A percentile compares a stretch with the other conserved stretches of the same genome.
phyloP scores from a whole-genome alignment of 2,113 vertebrate species.

The Diphyllodes magnificus region DNA sequence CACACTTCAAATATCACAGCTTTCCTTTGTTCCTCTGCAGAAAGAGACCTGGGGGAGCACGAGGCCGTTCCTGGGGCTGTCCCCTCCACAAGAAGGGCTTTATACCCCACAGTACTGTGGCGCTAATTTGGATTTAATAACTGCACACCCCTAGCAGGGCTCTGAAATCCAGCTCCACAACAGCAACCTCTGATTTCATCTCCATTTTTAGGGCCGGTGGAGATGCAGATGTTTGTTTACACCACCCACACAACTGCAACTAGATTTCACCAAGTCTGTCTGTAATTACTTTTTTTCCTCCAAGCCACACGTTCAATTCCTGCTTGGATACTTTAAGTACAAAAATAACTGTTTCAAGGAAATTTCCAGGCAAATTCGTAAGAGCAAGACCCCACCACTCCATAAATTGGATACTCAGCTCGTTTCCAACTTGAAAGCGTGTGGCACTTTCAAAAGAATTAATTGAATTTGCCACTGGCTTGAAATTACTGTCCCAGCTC shows the following conservation, averaged over 20 bases:
- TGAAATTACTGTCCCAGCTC: background rate
- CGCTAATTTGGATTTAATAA: background rate
- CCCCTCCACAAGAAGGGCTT: background rate
- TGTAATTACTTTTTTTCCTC: background rate
- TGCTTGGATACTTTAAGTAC: background rate
- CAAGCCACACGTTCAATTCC: fast-evolving
- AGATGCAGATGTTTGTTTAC: background rate
- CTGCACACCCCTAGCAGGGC: background rate
- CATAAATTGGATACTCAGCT: background rate
- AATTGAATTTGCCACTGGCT: slow-evolving; percentile 40
- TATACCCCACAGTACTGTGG: fast-evolving
- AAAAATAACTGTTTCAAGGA: background rate
- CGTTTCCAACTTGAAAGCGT: background rate
- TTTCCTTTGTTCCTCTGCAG: background rate
- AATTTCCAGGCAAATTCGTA: background rate
- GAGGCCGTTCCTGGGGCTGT: background rate
- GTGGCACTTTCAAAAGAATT: slow-evolving; percentile 1
- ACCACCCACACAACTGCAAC: background rate
- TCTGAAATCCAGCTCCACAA: background rate
- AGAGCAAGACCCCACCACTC: background rate
- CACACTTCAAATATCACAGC: fast-evolving
- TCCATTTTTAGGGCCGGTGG: background rate
- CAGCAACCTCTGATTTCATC: background rate
- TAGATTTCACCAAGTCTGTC: background rate
- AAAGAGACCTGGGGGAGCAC: background rate